Base-by-base conservation (phyloP, 1,140 invertebrate genomes). In the Hestina assimilis region DNA sequence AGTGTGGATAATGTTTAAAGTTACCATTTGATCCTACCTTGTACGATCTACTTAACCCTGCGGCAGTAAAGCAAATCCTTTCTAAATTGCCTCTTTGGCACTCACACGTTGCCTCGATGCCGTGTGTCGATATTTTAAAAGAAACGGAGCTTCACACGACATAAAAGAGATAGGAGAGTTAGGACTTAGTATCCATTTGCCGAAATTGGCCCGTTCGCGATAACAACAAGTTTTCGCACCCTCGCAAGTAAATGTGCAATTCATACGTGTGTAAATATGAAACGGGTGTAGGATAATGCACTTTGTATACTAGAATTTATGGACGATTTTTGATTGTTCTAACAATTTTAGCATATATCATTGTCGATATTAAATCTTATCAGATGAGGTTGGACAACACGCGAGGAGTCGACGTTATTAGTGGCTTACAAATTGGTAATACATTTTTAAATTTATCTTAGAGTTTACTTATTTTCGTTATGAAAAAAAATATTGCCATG, bases 191-290 rank as follows among this genome's bases (percentile, higher is more conserved):
- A 84, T 83, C 83, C 83, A 87, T 87, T 87, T 84, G 80, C 71
- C 73, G 79, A 87, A 87, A 87, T 87, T 87, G 83, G 83, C 70
- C 80, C 79, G 72, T 84, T 81, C 63, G 60, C 83, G 81, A 84
- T 87, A 87, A 87, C 81, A 87, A 87, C 83, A 87, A 87, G 72
- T 84, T 83, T 81, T 87, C 83, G 81, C 83, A 84, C 83, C 83
- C 83, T 84, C 79, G 70, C 70, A 66, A 80, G 73, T 74, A 86
- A 86, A 84, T 82, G 81, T 80, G 83, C 79, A 78, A 83, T 84
- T 83, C 79, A 84, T 84, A 82, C 70, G 69, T 77, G 76, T 75
- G 68, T 75, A 78, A 79, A 81, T 63, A 65, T 52, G 11, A 6
- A 31, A n/a, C 11, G 9, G 1, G 33, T 28, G 3, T 24, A 21